Evolutionary conservation across 2,797 vertebrate genomes (phyloP).

Genomic region (Oryzias sinensis): DNA sequence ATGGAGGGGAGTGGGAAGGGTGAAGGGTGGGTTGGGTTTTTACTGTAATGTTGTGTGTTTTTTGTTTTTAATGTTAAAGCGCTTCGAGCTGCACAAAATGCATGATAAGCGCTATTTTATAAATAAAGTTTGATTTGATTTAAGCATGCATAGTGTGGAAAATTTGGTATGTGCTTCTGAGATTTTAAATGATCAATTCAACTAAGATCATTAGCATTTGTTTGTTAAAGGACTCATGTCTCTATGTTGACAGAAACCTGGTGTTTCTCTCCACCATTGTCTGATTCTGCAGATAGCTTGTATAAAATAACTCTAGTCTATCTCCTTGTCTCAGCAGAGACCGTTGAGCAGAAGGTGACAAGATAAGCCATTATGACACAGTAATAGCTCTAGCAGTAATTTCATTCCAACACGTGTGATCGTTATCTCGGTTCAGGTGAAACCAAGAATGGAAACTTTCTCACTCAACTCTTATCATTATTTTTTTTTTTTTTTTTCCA

Average conservation of each 20-base stretch:
- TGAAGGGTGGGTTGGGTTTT: too few species aligned
- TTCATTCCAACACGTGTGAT: slow-evolving; percentile 21
- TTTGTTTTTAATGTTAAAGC: too few species aligned
- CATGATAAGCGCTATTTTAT: too few species aligned
- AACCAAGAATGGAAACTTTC: slow-evolving; percentile 15
- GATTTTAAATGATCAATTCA: too few species aligned
- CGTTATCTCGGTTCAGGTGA: slow-evolving; percentile 15
- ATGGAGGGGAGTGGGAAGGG: too few species aligned
- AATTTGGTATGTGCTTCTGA: too few species aligned
- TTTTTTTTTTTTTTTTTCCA: slow-evolving; percentile 3
- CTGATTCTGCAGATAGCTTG: neutral
- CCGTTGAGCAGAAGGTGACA: slow-evolving; percentile 9
- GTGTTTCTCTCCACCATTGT: neutral
- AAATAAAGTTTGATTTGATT: too few species aligned
- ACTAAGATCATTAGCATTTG: too few species aligned
- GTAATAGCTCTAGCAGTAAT: slow-evolving; percentile 26
- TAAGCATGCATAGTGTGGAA: too few species aligned
- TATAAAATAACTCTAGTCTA: slow-evolving; percentile 11
- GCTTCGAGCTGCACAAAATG: too few species aligned
- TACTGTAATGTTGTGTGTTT: too few species aligned
- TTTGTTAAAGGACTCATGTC: neutral
- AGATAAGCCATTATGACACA: slow-evolving; percentile 23
- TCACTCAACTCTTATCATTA: slow-evolving; percentile 1
- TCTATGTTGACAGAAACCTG: neutral
- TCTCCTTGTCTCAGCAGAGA: slow-evolving; percentile 14